Evolutionary conservation across 1,140 invertebrate genomes (phyloP), one percentile per base, ranked within the genome.

Genomic region (Papilio xuthus): DNA sequence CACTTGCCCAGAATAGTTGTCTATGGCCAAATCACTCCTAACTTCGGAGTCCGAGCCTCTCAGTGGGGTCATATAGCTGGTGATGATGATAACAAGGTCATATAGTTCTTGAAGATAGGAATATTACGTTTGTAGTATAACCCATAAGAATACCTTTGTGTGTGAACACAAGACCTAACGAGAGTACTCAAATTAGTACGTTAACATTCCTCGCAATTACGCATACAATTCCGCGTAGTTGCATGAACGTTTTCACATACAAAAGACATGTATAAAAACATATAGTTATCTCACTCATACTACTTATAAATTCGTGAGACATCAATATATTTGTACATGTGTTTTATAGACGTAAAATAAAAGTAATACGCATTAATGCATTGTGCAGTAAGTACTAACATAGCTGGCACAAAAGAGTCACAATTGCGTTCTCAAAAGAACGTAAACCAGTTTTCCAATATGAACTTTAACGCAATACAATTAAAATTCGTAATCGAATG

Each of bases 381-480:
- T 67, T 67, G 60, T 67, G 60, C 26, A 28, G 26, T 67, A 67
- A 67, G 60, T 67, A 67, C 60, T 67, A 67, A 67, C 60, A 18
- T 67, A 67, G 47, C 47, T 18, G 47, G 47, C 47, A 50, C 26
- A 60, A 60, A 12, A 26, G 56, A 60, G 20, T 20, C 26, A 60
- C 56, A 23, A 60, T 60, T 60, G 60, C 26, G 60, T 7, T 26
- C 23, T 67, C 26, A 15, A 67, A 67, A 32, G 9, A 63, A 63
- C 60, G 28, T 67, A 13, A 18, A 60, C 3, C 23, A 7, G 26
- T 28, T 28, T 15, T 28, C 23, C 60, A 67, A 28, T 67, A 32
- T 67, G 60, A 67, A 32, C 60, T 28, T 32, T 67, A 67, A 32
- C 0, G 1, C 13, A 15, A 67, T 28, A 28, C 12, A 26, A 12